phyloP scores from a whole-genome alignment of 2,797 vertebrate genomes.

The Leuciscus waleckii region DNA sequence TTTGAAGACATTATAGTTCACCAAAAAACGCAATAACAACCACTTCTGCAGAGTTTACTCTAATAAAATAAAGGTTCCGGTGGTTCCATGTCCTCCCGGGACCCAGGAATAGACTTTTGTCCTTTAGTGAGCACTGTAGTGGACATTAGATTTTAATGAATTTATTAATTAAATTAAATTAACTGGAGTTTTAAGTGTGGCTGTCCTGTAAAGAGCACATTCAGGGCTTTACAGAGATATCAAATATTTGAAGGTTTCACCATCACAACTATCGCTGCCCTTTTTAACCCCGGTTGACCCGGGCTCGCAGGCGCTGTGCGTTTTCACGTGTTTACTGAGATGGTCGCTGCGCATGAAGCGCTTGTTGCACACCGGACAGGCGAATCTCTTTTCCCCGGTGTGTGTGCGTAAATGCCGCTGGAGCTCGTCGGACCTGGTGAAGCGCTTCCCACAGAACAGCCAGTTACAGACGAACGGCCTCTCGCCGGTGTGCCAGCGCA shows the following conservation, averaged over 20 bases:
- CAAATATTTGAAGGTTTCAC: no score
- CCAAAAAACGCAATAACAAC: neutral
- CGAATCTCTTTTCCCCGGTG: constrained; percentile 93
- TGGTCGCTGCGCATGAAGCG: constrained; percentile 95
- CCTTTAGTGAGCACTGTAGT: no score
- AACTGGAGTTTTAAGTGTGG: no score
- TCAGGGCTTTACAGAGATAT: no score
- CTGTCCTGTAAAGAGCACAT: no score
- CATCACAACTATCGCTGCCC: constrained; percentile 77
- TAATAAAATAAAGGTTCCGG: neutral
- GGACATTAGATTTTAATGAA: no score
- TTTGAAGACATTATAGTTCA: neutral
- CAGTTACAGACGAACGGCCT: constrained; percentile 93
- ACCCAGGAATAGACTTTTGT: no score
- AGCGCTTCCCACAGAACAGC: constrained; percentile 94
- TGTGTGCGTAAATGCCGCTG: constrained; percentile 93
- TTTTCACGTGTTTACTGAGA: constrained; percentile 90
- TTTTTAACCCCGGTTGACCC: constrained; percentile 78
- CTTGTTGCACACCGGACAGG: constrained; percentile 87
- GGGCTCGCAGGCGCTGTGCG: constrained; percentile 80
- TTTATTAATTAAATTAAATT: no score
- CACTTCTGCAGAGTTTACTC: neutral
- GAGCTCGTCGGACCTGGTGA: constrained; percentile 92
- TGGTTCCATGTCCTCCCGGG: neutral
- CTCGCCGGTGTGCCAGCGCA: constrained; percentile 94